Base-by-base conservation (phyloP, 2,113 vertebrate species). In the Hypomesus transpacificus region DNA sequence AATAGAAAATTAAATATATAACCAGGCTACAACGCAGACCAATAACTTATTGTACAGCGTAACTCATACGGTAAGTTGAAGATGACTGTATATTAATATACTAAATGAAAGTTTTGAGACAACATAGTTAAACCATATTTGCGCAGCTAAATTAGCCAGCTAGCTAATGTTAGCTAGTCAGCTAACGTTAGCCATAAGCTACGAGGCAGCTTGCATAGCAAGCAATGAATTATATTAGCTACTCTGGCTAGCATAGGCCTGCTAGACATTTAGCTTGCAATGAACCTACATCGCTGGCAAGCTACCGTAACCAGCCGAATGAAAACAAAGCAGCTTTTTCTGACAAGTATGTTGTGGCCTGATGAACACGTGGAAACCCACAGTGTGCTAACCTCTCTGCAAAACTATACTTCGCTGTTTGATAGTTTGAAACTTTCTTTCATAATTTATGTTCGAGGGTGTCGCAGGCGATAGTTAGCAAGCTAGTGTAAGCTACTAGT, bases 11-110 rank as follows among this genome's bases (percentile, higher is more conserved):
- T 68, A 81, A 64, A 62, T 63, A 66, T 65, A 59, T 54, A 46
- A 46, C 39, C 39, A 66, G 14, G 62, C 51, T 73, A 63, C 34
- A 52, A 18, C 16, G 31, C 58, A 46, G 11, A 60, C 62, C 56
- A 70, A 7, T 60, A 63, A 63, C 66, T 56, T 11, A 73, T 7
- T 58, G 54, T 50, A 68, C 70, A 72, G 69, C 46, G 63, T 53
- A 68, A 77, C 28, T 64, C 68, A 57, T 31, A 52, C 39, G 79
- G 79, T 81, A 77, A 81, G 79, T 52, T 74, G 53, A 66, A 28
- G 21, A 66, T 70, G 34, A 54, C 16, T 39, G 65, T 76, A 71
- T 74, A 74, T 59, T 65, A 6, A 21, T 66, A 11, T 50, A 61
- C 22, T 61, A 62, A 14, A 24, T 54, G 39, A 14, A 24, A 18